Evolutionary conservation across 2,797 vertebrate genomes (phyloP).

Genomic region (Pempheris klunzingeri): DNA sequence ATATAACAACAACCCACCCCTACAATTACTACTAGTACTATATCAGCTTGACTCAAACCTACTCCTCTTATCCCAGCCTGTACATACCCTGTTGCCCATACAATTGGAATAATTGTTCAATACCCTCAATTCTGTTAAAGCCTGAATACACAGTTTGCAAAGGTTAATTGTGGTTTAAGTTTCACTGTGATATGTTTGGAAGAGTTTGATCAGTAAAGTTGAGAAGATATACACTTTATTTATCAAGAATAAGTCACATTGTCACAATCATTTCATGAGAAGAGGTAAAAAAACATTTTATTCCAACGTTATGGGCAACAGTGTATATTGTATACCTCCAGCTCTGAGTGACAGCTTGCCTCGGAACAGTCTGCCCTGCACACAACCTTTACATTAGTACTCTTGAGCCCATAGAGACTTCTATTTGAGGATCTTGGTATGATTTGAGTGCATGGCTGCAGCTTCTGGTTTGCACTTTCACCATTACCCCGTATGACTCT

Average conservation of each 20-base stretch:
- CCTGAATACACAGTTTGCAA: no score
- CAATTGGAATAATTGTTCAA: no score
- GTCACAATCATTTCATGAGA: no score
- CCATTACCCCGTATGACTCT: background rate
- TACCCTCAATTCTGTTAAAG: no score
- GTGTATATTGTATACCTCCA: background rate
- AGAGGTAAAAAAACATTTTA: no score
- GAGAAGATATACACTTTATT: no score
- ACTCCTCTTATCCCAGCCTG: background rate
- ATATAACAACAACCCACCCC: slow-evolving; percentile 15
- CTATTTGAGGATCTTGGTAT: background rate
- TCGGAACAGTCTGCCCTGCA: background rate
- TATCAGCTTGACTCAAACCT: slow-evolving; percentile 4
- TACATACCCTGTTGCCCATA: no score
- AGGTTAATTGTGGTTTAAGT: no score
- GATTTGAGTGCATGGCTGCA: background rate
- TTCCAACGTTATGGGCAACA: no score
- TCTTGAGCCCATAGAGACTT: background rate
- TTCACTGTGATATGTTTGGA: no score
- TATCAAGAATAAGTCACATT: no score
- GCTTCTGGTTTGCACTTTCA: background rate
- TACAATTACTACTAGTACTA: background rate
- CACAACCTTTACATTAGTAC: background rate
- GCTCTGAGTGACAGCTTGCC: background rate
- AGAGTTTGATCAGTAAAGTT: no score